A percentile compares a stretch with the other conserved stretches of the same genome.
Evolutionary conservation across 35 echinoderm and acorn worm species (phyloP).

Genomic region (Holothuria glaberrima): DNA sequence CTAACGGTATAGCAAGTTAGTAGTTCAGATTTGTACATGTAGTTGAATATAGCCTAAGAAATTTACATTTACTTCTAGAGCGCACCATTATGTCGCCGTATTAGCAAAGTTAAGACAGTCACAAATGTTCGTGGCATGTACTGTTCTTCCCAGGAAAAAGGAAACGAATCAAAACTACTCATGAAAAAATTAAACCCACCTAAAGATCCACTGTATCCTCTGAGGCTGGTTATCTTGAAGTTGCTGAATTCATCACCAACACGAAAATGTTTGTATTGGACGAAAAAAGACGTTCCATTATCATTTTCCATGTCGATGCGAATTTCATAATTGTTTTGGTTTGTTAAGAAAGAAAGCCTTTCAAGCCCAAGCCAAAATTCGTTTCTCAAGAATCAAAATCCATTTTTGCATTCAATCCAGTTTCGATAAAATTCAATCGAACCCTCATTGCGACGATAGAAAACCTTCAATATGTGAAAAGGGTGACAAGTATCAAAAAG

Average conservation of each 20-base stretch:
- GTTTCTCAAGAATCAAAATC: background rate
- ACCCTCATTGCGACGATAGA: background rate
- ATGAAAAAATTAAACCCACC: no score
- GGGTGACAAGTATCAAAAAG: no score
- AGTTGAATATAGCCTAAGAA: no score
- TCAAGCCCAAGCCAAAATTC: slow-evolving; percentile 6
- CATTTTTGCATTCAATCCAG: background rate
- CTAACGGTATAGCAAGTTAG: no score
- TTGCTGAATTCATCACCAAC: slow-evolving; percentile 14
- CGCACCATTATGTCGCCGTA: no score
- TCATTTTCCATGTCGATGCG: background rate
- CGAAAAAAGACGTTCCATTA: background rate
- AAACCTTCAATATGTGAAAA: no score
- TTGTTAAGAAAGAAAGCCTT: background rate
- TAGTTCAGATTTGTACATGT: no score
- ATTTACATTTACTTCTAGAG: no score
- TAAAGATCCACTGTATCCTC: background rate
- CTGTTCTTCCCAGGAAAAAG: no score
- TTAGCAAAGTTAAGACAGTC: no score
- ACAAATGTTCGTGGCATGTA: no score
- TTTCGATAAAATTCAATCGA: background rate
- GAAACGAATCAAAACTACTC: no score
- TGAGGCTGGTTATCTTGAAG: background rate
- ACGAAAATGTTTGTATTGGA: background rate
- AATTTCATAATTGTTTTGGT: background rate